Percentiles rank a stretch among this genome's conserved stretches.
Conservation (phyloP, 1,140 invertebrate genomes). For the Drosophila novamexicana region DNA sequence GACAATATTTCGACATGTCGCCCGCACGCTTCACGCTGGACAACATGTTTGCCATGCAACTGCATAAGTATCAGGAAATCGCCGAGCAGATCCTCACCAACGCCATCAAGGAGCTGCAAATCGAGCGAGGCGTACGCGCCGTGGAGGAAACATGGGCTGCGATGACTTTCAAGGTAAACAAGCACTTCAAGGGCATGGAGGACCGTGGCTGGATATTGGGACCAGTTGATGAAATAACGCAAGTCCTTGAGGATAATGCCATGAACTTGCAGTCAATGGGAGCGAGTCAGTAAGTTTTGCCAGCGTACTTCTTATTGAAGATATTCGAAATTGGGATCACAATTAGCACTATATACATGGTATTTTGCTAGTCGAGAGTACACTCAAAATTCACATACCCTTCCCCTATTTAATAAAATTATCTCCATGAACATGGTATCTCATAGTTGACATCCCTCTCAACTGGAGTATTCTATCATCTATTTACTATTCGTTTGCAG, state of each 20-base stretch:
- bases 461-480: neutral
- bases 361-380: too few species aligned
- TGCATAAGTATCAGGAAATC: slow-evolving; percentile 93
- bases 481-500: slow-evolving; percentile 76
- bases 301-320: too few species aligned
- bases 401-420: too few species aligned
- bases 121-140: slow-evolving; percentile 93
- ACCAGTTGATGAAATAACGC: slow-evolving; percentile 91
- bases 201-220: slow-evolving; percentile 89
- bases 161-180: slow-evolving; percentile 89
- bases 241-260: slow-evolving; percentile 93
- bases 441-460: neutral
- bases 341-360: too few species aligned
- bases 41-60: slow-evolving; percentile 96
- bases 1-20: slow-evolving; percentile 92
- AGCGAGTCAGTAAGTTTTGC: slow-evolving; percentile 88
- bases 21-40: slow-evolving; percentile 93
- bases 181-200: slow-evolving; percentile 87
- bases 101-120: slow-evolving; percentile 94
- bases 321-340: too few species aligned
- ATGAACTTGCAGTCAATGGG: slow-evolving; percentile 96
- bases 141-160: slow-evolving; percentile 90
- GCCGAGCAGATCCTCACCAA: slow-evolving; percentile 93
- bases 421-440: too few species aligned
- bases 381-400: too few species aligned